Conservation (phyloP, 2,797 vertebrate species). For the Etheostoma nigrum region DNA sequence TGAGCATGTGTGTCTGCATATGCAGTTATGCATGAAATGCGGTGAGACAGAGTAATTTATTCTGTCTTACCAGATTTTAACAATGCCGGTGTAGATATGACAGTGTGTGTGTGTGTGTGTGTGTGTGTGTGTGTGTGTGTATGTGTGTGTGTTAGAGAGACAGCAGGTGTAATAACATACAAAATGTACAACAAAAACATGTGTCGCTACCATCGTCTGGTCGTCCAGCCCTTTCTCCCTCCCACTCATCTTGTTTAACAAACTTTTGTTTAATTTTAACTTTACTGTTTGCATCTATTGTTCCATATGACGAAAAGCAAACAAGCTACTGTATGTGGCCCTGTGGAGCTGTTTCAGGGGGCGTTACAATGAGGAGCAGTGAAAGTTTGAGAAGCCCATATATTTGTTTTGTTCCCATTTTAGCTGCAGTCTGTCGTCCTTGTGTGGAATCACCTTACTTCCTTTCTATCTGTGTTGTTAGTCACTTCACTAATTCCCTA, state of each 20-base stretch:
- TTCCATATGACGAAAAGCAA: neutral
- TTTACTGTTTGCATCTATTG: neutral
- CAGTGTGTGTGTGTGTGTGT: slow-evolving; percentile 3
- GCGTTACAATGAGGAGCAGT: neutral
- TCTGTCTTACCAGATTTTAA: slow-evolving; percentile 41
- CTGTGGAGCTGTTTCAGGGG: neutral
- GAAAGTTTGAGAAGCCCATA: neutral
- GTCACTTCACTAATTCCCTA: neutral
- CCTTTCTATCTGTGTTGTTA: neutral
- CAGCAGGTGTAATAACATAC: slow-evolving; percentile 41
- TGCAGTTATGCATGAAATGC: slow-evolving; percentile 54
- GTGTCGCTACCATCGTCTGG: neutral
- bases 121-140: neutral
- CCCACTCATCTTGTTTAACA: slow-evolving; percentile 14
- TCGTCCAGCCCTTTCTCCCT: slow-evolving; percentile 9
- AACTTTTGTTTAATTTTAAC: slow-evolving; percentile 20
- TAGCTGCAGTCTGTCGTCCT: neutral
- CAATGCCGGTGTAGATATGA: slow-evolving; percentile 33
- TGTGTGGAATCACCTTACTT: neutral
- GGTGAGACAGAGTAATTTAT: slow-evolving; percentile 57
- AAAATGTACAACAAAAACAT: slow-evolving; percentile 2
- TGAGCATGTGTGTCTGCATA: neutral
- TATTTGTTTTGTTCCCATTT: slow-evolving; percentile 17
- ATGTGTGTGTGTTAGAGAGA: slow-evolving; percentile 20
- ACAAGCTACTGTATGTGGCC: neutral